Conservation (phyloP, 2,797 vertebrate species). For the Periophthalmus magnuspinnatus region DNA sequence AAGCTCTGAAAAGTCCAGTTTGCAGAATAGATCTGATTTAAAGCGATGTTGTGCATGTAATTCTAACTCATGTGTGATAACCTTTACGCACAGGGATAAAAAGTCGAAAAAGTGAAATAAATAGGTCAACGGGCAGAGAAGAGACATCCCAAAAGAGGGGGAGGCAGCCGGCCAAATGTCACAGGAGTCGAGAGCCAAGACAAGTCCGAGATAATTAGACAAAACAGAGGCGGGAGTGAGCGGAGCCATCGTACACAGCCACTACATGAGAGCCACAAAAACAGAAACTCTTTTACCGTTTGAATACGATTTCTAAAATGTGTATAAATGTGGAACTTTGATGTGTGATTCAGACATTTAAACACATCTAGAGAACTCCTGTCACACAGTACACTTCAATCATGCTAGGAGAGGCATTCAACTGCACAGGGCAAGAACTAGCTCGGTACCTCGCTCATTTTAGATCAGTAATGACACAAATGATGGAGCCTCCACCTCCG, state of each 20-base stretch:
- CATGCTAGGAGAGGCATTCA: background rate
- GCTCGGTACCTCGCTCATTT: background rate
- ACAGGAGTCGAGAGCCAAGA: slow-evolving; percentile 23
- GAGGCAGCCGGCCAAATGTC: slow-evolving; percentile 14
- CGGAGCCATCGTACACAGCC: background rate
- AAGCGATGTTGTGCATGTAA: slow-evolving; percentile 14
- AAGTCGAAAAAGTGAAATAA: slow-evolving; percentile 15
- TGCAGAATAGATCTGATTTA: too few species aligned
- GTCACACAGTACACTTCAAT: too few species aligned
- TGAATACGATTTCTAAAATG: too few species aligned
- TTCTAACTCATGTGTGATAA: slow-evolving; percentile 1
- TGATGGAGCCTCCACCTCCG: too few species aligned
- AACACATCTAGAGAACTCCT: background rate
- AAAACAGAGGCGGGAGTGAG: slow-evolving; percentile 11
- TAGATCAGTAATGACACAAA: background rate
- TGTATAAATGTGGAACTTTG: too few species aligned
- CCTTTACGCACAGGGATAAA: background rate
- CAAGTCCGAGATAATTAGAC: slow-evolving; percentile 8
- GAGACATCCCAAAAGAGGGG: background rate
- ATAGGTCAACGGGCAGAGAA: slow-evolving; percentile 30
- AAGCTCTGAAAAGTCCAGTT: too few species aligned
- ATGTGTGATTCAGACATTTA: background rate
- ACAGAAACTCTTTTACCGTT: too few species aligned
- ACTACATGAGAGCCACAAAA: background rate
- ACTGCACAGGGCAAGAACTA: background rate